phyloP scores from a whole-genome alignment of 2,888 invertebrate species.

The Julus scanicus region DNA sequence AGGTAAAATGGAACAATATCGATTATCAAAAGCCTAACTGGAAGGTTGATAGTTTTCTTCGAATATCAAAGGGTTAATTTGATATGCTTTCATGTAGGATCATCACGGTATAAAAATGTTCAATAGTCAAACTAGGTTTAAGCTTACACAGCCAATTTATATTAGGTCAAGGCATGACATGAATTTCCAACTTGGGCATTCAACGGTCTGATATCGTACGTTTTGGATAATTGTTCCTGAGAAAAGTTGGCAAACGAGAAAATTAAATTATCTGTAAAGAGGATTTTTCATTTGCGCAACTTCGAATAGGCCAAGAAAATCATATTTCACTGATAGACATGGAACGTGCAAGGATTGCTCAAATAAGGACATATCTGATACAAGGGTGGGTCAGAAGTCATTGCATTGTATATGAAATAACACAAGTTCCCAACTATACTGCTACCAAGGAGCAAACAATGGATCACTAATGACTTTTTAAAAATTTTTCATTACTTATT shows the following conservation, averaged over 20 bases:
- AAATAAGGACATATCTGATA: not conserved
- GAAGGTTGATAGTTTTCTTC: not conserved
- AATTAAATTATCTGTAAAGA: constrained; percentile 24
- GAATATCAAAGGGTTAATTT: not conserved
- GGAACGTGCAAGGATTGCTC: constrained; percentile 30
- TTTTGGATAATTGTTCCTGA: constrained; percentile 16
- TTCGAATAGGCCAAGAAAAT: constrained; percentile 24
- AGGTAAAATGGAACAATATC: not conserved
- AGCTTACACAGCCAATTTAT: constrained; percentile 29
- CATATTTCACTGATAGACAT: constrained; percentile 35
- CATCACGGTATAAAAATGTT: not conserved
- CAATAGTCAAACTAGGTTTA: not conserved
- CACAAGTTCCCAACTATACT: not conserved
- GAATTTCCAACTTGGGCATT: constrained; percentile 15
- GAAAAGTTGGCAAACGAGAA: not conserved
- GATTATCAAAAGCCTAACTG: not conserved
- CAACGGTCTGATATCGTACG: not conserved
- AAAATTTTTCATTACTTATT: no score
- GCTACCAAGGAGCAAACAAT: not conserved
- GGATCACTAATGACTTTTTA: not conserved
- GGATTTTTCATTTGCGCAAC: constrained; percentile 42
- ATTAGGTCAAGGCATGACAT: constrained; percentile 39
- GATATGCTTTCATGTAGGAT: not conserved
- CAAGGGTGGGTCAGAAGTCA: constrained; percentile 42
- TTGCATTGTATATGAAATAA: constrained; percentile 24